Conservation (phyloP, 1,140 invertebrate genomes). For the Caenorhabditis tropicalis region DNA sequence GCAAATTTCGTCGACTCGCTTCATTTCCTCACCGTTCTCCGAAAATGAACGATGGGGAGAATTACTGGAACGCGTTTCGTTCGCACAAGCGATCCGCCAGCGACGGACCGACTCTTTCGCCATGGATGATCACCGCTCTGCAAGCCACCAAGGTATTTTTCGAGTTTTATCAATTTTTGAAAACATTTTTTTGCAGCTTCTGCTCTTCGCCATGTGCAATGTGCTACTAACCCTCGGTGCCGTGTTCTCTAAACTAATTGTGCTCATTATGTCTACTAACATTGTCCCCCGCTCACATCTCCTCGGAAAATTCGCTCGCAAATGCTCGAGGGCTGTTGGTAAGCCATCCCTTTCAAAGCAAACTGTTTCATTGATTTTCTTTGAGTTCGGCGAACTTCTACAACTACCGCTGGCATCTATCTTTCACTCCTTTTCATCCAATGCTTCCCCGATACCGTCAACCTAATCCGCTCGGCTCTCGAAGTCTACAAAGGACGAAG, state of each 20-base stretch:
- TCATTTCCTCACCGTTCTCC: background rate
- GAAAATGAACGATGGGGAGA: conserved; percentile 46
- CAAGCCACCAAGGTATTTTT: conserved; percentile 44
- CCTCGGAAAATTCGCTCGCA: background rate
- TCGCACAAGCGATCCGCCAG: conserved; percentile 48
- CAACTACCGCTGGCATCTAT: conserved; percentile 15
- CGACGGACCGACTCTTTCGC: conserved; percentile 40
- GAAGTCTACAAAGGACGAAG: conserved; percentile 6
- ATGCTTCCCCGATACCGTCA: conserved; percentile 3
- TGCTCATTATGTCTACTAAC: conserved; percentile 55
- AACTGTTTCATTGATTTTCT: background rate
- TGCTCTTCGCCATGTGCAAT: conserved; percentile 41
- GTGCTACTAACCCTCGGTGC: conserved; percentile 46
- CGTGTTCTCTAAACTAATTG: conserved; percentile 47
- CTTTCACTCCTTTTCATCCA: background rate
- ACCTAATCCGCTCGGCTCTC: background rate
- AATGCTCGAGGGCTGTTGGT: background rate
- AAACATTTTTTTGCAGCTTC: conserved; percentile 21
- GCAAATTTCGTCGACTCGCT: background rate
- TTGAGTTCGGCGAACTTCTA: conserved; percentile 34
- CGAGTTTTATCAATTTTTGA: background rate
- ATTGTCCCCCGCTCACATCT: conserved; percentile 3
- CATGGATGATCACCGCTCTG: conserved; percentile 50
- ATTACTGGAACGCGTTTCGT: conserved; percentile 55
- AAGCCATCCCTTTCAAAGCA: conserved; percentile 3